phyloP scores from a whole-genome alignment of 1,140 invertebrate genomes.

The Diploscapter pachys region DNA sequence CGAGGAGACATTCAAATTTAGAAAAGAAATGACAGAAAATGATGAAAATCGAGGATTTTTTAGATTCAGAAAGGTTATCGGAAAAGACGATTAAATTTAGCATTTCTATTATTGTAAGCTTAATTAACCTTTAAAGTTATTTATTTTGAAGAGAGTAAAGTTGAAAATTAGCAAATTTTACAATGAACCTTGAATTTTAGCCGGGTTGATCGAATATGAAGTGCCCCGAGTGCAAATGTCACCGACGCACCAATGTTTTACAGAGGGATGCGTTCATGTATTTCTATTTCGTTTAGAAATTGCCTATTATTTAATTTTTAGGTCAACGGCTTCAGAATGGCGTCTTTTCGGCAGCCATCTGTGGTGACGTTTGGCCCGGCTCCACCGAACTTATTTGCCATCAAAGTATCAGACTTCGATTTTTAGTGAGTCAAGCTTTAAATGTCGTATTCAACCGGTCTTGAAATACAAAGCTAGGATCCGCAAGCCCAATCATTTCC shows the following conservation, averaged over 20 bases:
- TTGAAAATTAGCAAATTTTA: neutral
- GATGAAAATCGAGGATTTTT: neutral
- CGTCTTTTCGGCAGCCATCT: conserved; percentile 37
- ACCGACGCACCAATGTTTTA: conserved; percentile 35
- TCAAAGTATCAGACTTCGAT: conserved; percentile 36
- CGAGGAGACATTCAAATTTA: neutral
- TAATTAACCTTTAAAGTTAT: neutral
- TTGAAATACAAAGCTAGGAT: too few species aligned
- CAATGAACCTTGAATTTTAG: conserved; percentile 12
- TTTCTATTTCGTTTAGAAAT: neutral
- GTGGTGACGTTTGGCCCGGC: conserved; percentile 31
- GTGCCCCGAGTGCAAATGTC: conserved; percentile 29
- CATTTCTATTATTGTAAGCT: neutral
- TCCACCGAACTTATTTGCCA: conserved; percentile 34
- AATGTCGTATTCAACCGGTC: neutral
- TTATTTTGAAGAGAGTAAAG: neutral
- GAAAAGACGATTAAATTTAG: neutral
- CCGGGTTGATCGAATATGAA: conserved; percentile 33
- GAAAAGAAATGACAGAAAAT: neutral
- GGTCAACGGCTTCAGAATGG: conserved; percentile 35
- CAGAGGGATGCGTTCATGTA: conserved; percentile 40
- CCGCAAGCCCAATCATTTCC: too few species aligned
- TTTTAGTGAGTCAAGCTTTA: conserved; percentile 31
- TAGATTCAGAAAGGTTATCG: too few species aligned
- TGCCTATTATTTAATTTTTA: conserved; percentile 6